Percentiles rank a stretch among this genome's conserved stretches.
phyloP scores from a whole-genome alignment of 2,113 vertebrate genomes.

The Galbula dea region DNA sequence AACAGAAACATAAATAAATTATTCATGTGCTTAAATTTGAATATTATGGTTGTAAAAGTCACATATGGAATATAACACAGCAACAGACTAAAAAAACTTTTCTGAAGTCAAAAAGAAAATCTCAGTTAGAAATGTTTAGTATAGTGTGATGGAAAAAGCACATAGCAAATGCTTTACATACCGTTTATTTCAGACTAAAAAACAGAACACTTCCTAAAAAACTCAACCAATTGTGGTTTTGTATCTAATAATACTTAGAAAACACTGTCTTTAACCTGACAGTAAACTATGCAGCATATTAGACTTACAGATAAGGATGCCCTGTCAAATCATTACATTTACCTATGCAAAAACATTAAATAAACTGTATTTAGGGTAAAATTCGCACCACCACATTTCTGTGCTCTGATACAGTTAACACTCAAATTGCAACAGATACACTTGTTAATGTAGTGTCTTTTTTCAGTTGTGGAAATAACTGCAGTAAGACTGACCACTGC shows the following conservation, averaged over 20 bases:
- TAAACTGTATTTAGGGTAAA: background rate
- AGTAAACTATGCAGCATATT: background rate
- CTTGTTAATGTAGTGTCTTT: background rate
- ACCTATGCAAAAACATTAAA: background rate
- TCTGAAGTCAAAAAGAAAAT: background rate
- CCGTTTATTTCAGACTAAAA: background rate
- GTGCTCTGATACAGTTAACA: background rate
- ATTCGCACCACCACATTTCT: background rate
- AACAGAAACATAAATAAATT: background rate
- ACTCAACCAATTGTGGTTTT: background rate
- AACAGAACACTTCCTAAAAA: background rate
- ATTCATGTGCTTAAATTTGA: background rate
- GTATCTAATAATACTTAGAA: constrained; percentile 1
- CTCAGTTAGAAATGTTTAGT: background rate
- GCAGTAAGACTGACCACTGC: background rate
- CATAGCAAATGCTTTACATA: background rate
- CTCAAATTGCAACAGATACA: constrained; percentile 1
- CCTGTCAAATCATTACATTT: background rate
- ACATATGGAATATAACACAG: background rate
- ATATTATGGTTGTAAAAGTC: background rate
- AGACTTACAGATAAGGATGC: background rate
- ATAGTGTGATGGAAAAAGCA: background rate
- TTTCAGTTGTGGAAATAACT: background rate
- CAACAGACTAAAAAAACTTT: background rate
- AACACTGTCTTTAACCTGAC: background rate